Conservation (phyloP, 2,113 vertebrate species). For the Chrysochloris asiatica region DNA sequence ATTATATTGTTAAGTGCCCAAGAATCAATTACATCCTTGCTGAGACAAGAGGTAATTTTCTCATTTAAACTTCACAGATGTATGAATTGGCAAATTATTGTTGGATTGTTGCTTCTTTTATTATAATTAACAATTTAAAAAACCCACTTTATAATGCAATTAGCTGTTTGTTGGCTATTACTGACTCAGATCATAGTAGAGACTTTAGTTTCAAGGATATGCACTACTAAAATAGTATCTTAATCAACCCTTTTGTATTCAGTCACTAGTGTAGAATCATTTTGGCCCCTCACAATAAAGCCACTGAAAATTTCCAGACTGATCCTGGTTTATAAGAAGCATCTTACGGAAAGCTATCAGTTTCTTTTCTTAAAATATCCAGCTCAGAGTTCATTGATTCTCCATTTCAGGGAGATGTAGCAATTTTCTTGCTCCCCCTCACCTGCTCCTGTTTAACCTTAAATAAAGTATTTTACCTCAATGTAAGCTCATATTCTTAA, state of each 20-base stretch:
- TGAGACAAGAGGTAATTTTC: constrained; percentile 82
- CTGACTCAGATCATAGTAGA: constrained; percentile 52
- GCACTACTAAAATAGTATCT: constrained; percentile 71
- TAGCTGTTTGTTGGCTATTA: constrained; percentile 82
- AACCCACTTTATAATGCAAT: constrained; percentile 76
- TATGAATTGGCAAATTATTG: constrained; percentile 78
- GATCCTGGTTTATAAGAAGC: constrained; percentile 24
- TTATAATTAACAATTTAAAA: constrained; percentile 82
- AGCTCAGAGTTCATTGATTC: constrained; percentile 7
- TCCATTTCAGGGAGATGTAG: constrained; percentile 5
- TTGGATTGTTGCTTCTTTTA: constrained; percentile 77
- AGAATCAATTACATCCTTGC: constrained; percentile 81
- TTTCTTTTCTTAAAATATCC: constrained; percentile 44
- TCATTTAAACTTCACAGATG: constrained; percentile 79
- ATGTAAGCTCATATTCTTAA: not conserved
- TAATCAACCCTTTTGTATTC: constrained; percentile 79
- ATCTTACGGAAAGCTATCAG: not conserved
- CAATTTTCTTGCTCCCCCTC: not conserved
- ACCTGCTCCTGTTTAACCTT: not conserved
- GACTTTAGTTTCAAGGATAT: constrained; percentile 65
- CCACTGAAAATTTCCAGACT: constrained; percentile 44
- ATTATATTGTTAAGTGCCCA: constrained; percentile 75
- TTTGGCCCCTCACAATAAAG: constrained; percentile 42
- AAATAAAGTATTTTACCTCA: not conserved
- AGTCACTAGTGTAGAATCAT: constrained; percentile 32